Conservation (phyloP, 2,113 vertebrate genomes). For the Ammodytes marinus region DNA sequence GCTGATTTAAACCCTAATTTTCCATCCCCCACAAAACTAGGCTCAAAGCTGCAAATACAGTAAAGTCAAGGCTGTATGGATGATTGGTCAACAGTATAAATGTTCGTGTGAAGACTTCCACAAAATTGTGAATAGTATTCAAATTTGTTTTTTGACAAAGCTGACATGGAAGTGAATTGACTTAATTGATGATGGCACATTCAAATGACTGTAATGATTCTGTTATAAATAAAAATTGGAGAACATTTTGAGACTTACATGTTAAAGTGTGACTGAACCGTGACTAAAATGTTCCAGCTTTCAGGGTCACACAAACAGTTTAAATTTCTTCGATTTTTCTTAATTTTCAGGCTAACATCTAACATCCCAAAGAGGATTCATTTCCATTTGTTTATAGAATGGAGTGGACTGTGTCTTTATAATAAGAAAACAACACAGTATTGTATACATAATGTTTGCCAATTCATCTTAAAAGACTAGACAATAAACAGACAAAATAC, state of each 20-base stretch:
- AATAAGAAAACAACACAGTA: neutral
- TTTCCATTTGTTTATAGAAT: neutral
- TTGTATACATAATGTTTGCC: neutral
- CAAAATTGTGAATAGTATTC: neutral
- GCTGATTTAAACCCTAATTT: slow-evolving; percentile 1
- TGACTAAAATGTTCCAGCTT: neutral
- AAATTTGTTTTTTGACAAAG: neutral
- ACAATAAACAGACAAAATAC: neutral
- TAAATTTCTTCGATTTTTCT: neutral
- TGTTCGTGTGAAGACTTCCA: neutral
- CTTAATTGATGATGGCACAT: neutral
- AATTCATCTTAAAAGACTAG: neutral
- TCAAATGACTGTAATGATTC: neutral
- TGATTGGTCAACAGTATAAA: neutral
- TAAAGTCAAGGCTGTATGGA: neutral
- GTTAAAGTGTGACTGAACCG: neutral
- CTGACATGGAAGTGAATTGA: neutral
- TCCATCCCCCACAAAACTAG: neutral
- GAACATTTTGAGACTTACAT: neutral
- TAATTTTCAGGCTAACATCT: neutral
- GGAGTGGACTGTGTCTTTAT: neutral
- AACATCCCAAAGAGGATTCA: neutral
- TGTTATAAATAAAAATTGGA: neutral
- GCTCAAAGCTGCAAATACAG: neutral
- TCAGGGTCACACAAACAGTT: neutral